Conservation (phyloP, 2,113 vertebrate species). For the Turdus rufiventris region DNA sequence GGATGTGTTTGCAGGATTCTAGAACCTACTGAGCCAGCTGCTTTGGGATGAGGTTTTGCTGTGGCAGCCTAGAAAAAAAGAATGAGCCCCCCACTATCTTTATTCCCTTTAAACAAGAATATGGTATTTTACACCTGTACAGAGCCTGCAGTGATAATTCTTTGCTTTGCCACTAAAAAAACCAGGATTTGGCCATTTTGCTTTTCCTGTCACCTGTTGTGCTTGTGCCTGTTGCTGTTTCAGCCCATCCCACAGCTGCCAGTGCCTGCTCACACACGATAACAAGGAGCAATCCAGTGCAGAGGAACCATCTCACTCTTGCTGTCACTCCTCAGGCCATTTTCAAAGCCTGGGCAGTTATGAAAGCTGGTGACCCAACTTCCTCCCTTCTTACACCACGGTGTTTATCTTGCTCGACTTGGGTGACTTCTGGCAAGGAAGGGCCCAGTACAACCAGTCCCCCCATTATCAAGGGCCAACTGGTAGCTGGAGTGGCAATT, state of each 20-base stretch:
- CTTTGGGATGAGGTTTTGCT: not conserved
- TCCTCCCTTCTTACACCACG: not conserved
- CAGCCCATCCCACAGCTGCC: not conserved
- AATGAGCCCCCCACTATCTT: not conserved
- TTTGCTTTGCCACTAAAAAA: not conserved
- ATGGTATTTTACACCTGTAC: not conserved
- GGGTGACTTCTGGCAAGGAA: not conserved
- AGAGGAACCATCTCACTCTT: not conserved
- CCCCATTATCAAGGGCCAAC: not conserved
- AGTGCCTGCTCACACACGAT: not conserved
- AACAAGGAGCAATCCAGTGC: not conserved
- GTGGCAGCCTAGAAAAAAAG: not conserved
- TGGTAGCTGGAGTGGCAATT: not conserved
- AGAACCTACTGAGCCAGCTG: not conserved
- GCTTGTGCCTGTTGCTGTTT: not conserved
- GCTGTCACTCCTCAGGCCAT: not conserved
- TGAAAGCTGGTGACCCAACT: not conserved
- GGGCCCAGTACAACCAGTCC: not conserved
- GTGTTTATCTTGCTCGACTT: not conserved
- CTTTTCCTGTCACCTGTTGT: not conserved
- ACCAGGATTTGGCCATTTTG: not conserved
- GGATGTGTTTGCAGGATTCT: not conserved
- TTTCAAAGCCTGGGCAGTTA: not conserved
- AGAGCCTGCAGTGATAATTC: not conserved
- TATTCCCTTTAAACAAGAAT: not conserved